Evolutionary conservation across 2,113 vertebrate genomes (phyloP).

Genomic region (Ophthalmolycus amberensis): DNA sequence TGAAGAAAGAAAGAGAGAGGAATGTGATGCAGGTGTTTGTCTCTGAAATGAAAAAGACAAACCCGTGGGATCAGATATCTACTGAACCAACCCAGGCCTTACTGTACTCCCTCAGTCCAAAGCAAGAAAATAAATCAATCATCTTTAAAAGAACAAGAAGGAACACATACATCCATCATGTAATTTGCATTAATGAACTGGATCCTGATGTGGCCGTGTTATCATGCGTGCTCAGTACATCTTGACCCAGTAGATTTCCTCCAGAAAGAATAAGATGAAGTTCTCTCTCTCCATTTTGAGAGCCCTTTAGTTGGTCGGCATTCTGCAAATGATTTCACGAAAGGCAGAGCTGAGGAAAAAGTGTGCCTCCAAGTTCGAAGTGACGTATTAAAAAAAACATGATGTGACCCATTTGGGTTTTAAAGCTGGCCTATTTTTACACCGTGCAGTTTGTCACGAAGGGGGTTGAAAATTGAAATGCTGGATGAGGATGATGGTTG

Average conservation of each 20-base stretch:
- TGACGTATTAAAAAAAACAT: slow-evolving; percentile 20
- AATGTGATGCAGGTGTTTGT: slow-evolving; percentile 49
- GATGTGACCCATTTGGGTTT: slow-evolving; percentile 31
- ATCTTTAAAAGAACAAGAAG: slow-evolving; percentile 24
- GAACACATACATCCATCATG: slow-evolving; percentile 6
- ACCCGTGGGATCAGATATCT: slow-evolving; percentile 21
- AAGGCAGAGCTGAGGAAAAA: slow-evolving; percentile 46
- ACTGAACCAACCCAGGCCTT: slow-evolving; percentile 39
- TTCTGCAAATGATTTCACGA: slow-evolving; percentile 60
- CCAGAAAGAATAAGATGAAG: slow-evolving; percentile 43
- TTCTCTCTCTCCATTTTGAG: slow-evolving; percentile 75
- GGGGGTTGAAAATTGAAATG: slow-evolving; percentile 41
- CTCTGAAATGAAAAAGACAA: slow-evolving; percentile 33
- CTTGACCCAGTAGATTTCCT: slow-evolving; percentile 36
- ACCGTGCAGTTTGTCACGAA: slow-evolving; percentile 33
- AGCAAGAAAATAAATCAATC: slow-evolving; percentile 18
- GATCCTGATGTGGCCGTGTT: slow-evolving; percentile 15
- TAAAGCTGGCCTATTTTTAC: slow-evolving; percentile 58
- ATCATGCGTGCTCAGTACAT: slow-evolving; percentile 8
- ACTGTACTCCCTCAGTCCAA: slow-evolving; percentile 18
- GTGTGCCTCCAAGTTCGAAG: slow-evolving; percentile 41
- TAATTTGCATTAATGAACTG: slow-evolving; percentile 40
- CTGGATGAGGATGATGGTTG: slow-evolving; percentile 23
- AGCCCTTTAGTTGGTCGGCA: slow-evolving; percentile 61
- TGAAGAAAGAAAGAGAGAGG: slow-evolving; percentile 15